Evolutionary conservation across 2,113 vertebrate genomes (phyloP).

Genomic region (Nothobranchius furzeri): DNA sequence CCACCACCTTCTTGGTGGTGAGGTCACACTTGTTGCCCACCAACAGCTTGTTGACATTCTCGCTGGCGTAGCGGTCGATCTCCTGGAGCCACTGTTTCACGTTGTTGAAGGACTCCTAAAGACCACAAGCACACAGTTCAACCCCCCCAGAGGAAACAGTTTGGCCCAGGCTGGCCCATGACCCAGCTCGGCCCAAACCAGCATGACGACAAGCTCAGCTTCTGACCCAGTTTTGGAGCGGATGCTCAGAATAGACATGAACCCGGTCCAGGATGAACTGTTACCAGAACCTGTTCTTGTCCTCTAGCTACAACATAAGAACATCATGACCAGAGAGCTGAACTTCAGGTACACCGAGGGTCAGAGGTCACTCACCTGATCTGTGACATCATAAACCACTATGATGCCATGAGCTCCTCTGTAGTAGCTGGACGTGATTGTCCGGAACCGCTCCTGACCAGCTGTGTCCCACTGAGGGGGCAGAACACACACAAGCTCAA

Average conservation of each 20-base stretch:
- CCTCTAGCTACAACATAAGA: no score
- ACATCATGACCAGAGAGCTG: no score
- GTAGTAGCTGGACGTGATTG: constrained; percentile 99
- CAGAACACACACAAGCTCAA: constrained; percentile 5
- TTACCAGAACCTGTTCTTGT: no score
- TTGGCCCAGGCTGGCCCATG: no score
- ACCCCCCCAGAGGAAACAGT: no score
- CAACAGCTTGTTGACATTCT: constrained; percentile 98
- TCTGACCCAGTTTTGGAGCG: no score
- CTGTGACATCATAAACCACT: constrained; percentile 96
- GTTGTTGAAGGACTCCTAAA: constrained; percentile 96
- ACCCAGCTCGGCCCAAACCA: no score
- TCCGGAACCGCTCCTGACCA: constrained; percentile 95
- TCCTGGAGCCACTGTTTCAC: constrained; percentile 99
- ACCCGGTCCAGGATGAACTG: no score
- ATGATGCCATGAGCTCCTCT: constrained; percentile 98
- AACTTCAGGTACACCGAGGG: no score
- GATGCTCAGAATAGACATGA: no score
- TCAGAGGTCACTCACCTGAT: constrained; percentile 83
- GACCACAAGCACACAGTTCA: neutral
- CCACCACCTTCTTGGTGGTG: constrained; percentile 97
- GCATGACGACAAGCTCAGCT: no score
- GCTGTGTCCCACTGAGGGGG: constrained; percentile 93
- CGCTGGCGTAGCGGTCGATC: constrained; percentile 97
- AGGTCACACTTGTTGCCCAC: constrained; percentile 98